Base-by-base conservation (phyloP, 2,888 invertebrate species). In the Brachypterus glaber region DNA sequence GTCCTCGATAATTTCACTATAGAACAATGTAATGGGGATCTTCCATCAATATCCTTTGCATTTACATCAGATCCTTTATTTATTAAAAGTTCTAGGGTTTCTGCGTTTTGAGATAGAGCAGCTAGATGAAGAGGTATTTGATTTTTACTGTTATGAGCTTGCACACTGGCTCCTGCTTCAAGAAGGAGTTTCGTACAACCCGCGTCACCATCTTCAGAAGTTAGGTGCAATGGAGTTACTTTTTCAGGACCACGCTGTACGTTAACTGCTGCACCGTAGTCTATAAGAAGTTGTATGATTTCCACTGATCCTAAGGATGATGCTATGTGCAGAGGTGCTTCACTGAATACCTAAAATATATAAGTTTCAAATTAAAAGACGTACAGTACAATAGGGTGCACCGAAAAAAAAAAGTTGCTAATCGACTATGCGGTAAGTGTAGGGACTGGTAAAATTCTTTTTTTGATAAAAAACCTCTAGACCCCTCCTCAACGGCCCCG, bases 101-200 rank as follows among this genome's bases (percentile, higher is more conserved):
- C 86, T 0, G 79, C 69, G 15, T 85, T 82, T 63, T 88, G 88
- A 1, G 85, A 79, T 39, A 86, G 63, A 4, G 85, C 79, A 3
- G 91, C 90, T 43, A 90, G 66, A 62, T 93, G 92, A 39, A 92
- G 67, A 0, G 91, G 81, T 1, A 88, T 87, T 66, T 89, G 87
- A 39, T 78, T 76, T 55, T 82, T 77, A 35, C 75, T 72, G 63
- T 87, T 87, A 11, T 73, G 72, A 35, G 80, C 77, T 54, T 86
- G 79, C n/a, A 82, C 76, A 33, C 79, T 73, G 1, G 91, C 88
- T 1, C 82, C 80, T 32, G 80, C 75, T 13, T 84, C 78, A 2
- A 89, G 60, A 2, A 90, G 66, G 13, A 87, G 60, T 35, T 72
- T 69, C 1, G 82, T 80, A 48, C 89, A 88, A 47, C 84, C 82